These are phyloP conservation scores for Gambelia wislizenii DNA, from an alignment of 2,797 vertebrate genomes.

Conservation along the genomic window DNA sequence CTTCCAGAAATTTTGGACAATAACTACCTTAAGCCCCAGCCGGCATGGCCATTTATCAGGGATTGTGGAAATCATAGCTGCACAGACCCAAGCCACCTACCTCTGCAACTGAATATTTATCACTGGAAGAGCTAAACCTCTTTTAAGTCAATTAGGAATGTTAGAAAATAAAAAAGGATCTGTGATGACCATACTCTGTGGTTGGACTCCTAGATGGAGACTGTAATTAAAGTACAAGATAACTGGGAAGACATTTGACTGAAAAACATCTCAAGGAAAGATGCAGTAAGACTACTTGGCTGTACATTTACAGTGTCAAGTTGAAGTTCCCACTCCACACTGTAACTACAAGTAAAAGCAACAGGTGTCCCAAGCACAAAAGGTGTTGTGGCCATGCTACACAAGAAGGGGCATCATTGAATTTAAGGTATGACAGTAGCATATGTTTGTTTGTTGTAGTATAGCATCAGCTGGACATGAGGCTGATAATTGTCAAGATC, in stretches of 20 bases:
- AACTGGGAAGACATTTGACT: neutral
- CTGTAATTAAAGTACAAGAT: neutral
- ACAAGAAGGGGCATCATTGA: neutral
- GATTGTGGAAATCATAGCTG: no score
- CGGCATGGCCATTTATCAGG: no score
- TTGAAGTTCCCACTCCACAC: neutral
- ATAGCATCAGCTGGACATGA: neutral
- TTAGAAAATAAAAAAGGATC: neutral
- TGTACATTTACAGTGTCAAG: neutral
- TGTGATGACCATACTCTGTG: neutral
- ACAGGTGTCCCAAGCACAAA: neutral
- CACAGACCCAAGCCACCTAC: no score
- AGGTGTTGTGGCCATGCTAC: neutral
- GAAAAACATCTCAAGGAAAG: neutral
- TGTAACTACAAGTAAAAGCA: neutral
- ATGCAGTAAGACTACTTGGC: neutral
- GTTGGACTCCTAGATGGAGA: neutral
- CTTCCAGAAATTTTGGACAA: no score
- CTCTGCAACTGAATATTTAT: neutral
- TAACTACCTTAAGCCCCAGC: no score
- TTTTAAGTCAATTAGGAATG: neutral
- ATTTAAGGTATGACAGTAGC: neutral
- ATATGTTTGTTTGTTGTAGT: no score
- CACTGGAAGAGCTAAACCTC: neutral
- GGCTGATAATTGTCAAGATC: neutral